These are phyloP conservation scores for Cyaniris semiargus DNA, from an alignment of 2,888 invertebrate species.

Conservation along the genomic window DNA sequence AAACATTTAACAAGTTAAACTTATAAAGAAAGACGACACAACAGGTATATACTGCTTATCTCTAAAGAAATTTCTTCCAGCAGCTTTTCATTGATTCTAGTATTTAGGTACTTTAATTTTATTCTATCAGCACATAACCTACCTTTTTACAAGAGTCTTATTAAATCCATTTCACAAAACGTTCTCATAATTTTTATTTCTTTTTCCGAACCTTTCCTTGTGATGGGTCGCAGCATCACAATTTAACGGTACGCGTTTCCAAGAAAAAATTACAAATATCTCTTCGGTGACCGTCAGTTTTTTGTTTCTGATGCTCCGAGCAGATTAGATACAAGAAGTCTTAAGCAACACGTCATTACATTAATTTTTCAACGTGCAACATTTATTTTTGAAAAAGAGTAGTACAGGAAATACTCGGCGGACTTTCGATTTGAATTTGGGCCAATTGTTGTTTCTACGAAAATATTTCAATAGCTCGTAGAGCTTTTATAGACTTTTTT, in stretches of 20 bases:
- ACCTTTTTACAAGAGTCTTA: too few species aligned
- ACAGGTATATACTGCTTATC: too few species aligned
- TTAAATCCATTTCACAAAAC: neutral
- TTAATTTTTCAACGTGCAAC: slow-evolving; percentile 34
- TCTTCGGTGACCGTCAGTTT: slow-evolving; percentile 41
- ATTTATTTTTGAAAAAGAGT: neutral
- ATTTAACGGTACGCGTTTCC: slow-evolving; percentile 46
- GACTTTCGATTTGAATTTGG: neutral
- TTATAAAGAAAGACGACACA: too few species aligned
- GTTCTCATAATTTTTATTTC: neutral
- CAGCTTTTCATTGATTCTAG: too few species aligned
- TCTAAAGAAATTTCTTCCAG: too few species aligned
- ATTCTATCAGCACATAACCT: too few species aligned
- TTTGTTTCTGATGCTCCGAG: slow-evolving; percentile 43
- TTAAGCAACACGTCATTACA: slow-evolving; percentile 39
- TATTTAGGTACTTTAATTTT: too few species aligned
- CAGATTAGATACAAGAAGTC: slow-evolving; percentile 43
- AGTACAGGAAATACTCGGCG: slow-evolving; percentile 2
- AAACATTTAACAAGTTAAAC: too few species aligned
- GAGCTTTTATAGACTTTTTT: neutral
- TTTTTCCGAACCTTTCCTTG: neutral
- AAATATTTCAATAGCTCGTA: neutral
- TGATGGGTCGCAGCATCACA: slow-evolving; percentile 33
- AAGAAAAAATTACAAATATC: slow-evolving; percentile 45
- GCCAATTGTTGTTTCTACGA: neutral